Evolutionary conservation across 1,140 invertebrate species (phyloP), one percentile per base, ranked within the genome.

Genomic region (Leptopilina clavipes): DNA sequence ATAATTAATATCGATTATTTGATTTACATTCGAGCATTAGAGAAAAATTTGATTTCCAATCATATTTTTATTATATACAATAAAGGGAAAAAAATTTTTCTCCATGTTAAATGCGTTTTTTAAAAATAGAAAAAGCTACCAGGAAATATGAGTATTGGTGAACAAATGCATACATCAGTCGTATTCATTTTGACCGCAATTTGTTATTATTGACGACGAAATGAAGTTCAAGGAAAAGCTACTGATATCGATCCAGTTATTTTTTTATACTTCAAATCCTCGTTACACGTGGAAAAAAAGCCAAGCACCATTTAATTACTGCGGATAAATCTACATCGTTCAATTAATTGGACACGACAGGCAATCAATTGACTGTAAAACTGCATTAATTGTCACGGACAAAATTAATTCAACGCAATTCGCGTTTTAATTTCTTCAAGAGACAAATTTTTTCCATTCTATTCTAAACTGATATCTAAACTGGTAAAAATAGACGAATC

Each of bases 141-240:
- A n/a, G 12, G n/a, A 31, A n/a, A 65, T 14, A n/a, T 65, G 19
- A 25, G 19, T 12, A 22, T 65, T 14, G 25, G 12, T 31, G 22
- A 10, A 31, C 25, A 65, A 48, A 52, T 12, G 44, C 17, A 17
- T 65, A n/a, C n/a, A n/a, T n/a, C n/a, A n/a, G n/a, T n/a, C n/a
- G n/a, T n/a, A 74, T 74, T 37, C 52, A 52, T 59, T 71, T n/a
- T 70, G 10, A 25, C n/a, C 9, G 31, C 59, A 37, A 65, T 65
- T 71, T 18, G 19, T 77, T 54, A 44, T 48, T 11, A 71, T 3
- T 3, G 22, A 37, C 12, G 48, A 78, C 40, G 9, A 40, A n/a
- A 22, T 43, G 18, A 73, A 79, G 71, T 71, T 79, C 74, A 73
- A 73, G 56, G 71, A 54, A 56, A 73, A 17, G 18, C 52, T 1